These are phyloP conservation scores for Lysandra coridon DNA, from an alignment of 2,888 invertebrate species.

Conservation along the genomic window DNA sequence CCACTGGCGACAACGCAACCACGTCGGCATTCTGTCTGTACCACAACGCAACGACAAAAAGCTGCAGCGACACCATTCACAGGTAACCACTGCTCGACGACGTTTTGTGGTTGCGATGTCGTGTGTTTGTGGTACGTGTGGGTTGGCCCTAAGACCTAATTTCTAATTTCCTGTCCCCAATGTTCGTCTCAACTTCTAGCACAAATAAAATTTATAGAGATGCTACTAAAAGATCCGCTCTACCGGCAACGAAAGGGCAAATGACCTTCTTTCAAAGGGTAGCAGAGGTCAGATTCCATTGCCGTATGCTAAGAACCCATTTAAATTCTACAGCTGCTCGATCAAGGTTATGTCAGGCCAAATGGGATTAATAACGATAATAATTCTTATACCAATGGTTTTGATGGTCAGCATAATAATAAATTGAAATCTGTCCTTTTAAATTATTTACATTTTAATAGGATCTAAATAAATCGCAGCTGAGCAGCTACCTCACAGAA, in stretches of 20 bases:
- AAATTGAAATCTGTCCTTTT: neutral
- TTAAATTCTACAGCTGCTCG: neutral
- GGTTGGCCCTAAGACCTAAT: too few species aligned
- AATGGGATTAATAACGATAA: neutral
- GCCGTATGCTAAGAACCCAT: constrained; percentile 9
- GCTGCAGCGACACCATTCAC: too few species aligned
- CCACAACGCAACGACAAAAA: too few species aligned
- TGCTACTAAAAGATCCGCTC: neutral
- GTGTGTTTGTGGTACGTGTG: too few species aligned
- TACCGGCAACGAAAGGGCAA: neutral
- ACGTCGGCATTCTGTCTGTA: too few species aligned
- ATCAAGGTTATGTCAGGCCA: neutral
- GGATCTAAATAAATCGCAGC: too few species aligned
- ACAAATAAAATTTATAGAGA: neutral
- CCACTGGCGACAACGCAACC: too few species aligned
- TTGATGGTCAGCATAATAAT: neutral
- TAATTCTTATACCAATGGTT: neutral
- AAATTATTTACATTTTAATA: too few species aligned
- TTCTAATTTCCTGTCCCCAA: too few species aligned
- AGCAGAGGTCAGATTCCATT: constrained; percentile 10
- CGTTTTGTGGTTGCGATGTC: too few species aligned
- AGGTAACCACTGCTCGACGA: too few species aligned
- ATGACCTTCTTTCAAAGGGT: neutral
- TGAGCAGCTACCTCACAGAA: too few species aligned
- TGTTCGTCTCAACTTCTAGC: neutral